These are phyloP conservation scores for Blastobasis adustella DNA, from an alignment of 2,888 invertebrate genomes.

Conservation along the genomic window DNA sequence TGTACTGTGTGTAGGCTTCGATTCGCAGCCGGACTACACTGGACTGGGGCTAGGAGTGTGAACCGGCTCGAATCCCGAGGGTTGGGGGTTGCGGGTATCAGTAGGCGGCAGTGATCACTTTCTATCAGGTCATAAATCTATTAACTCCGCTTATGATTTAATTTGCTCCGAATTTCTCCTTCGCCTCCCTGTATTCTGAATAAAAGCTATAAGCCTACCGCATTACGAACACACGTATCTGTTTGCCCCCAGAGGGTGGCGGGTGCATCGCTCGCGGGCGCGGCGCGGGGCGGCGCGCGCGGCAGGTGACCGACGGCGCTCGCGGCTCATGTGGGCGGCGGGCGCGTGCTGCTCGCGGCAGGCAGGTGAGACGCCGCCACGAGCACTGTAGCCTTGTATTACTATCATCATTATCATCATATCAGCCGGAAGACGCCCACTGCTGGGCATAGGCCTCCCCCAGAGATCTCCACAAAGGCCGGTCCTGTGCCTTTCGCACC, in stretches of 20 bases:
- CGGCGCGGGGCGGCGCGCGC: constrained; percentile 61
- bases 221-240: not conserved
- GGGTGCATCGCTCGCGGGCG: constrained; percentile 46
- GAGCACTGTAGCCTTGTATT: not conserved
- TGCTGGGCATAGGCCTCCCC: no score
- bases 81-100: no score
- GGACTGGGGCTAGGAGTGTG: no score
- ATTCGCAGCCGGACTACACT: no score
- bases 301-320: constrained; percentile 67
- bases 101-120: no score
- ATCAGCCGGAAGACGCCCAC: no score
- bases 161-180: not conserved
- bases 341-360: constrained; percentile 74
- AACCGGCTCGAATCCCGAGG: no score
- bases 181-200: not conserved
- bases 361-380: constrained; percentile 45
- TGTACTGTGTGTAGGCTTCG: no score
- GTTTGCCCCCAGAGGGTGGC: constrained; percentile 60
- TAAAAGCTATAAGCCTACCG: not conserved
- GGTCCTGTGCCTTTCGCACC: no score
- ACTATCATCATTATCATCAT: no score
- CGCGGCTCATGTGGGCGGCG: constrained; percentile 73
- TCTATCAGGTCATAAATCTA: no score
- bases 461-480: no score
- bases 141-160: not conserved